Percentiles rank a stretch among this genome's conserved stretches.
These are phyloP conservation scores for Mus caroli DNA, from an alignment of 2,797 vertebrate species.

Conservation along the genomic window DNA sequence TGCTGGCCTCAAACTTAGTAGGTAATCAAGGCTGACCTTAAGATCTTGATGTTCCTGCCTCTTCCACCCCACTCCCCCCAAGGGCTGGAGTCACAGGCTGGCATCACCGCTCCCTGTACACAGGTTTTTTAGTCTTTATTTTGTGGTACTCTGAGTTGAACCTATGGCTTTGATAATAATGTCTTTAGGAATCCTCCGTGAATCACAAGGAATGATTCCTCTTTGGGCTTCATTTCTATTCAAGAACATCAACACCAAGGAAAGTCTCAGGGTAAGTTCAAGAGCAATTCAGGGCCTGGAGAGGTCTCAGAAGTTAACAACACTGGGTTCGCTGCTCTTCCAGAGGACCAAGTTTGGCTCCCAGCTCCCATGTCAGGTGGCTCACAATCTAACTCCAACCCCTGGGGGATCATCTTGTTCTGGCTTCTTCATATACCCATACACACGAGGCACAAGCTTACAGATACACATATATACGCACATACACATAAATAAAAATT, in stretches of 20 bases:
- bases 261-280: background rate
- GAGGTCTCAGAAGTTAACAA: background rate
- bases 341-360: background rate
- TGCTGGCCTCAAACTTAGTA: background rate
- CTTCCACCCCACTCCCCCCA: too few species aligned
- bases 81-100: background rate
- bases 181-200: slow-evolving; percentile 19
- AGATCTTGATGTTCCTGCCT: background rate
- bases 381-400: background rate
- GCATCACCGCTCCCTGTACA: too few species aligned
- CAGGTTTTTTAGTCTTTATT: background rate
- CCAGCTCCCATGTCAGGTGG: background rate
- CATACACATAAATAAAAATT: background rate
- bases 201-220: slow-evolving; percentile 40
- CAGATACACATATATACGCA: background rate
- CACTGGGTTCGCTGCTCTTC: background rate
- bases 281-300: background rate
- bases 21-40: background rate
- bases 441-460: background rate
- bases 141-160: background rate
- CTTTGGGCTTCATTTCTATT: slow-evolving; percentile 47
- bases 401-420: background rate
- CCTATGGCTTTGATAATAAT: background rate
- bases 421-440: background rate
- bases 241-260: slow-evolving; percentile 35